These are phyloP conservation scores for Lepeophtheirus salmonis DNA, from an alignment of 1,140 invertebrate species.

Conservation along the genomic window DNA sequence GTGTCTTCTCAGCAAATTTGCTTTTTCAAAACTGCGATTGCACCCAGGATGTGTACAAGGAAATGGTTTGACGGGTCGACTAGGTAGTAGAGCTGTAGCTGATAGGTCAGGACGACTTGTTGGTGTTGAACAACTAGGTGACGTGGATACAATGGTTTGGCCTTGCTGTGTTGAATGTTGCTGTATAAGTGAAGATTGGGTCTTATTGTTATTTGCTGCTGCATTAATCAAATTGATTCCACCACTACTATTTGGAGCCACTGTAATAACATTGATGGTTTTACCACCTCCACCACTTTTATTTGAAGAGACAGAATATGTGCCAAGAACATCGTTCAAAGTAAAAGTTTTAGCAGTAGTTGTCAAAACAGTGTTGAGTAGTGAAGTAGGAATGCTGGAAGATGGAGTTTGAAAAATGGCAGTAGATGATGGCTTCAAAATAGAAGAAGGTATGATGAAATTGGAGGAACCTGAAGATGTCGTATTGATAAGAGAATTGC, in stretches of 20 bases:
- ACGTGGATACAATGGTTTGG: not conserved
- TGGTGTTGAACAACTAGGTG: not conserved
- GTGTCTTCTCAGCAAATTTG: constrained; percentile 11
- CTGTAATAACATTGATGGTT: not conserved
- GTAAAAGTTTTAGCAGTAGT: not conserved
- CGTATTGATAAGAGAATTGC: not conserved
- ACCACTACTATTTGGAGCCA: not conserved
- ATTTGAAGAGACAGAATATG: not conserved
- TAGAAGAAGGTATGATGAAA: not conserved
- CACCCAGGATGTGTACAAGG: not conserved
- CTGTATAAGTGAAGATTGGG: not conserved
- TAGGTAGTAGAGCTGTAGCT: constrained; percentile 1
- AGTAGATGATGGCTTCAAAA: not conserved
- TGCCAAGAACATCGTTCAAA: not conserved
- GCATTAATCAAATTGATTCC: not conserved
- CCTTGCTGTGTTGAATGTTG: not conserved
- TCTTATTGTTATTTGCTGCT: not conserved
- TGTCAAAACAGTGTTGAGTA: no score
- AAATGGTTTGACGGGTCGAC: not conserved
- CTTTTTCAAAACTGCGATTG: constrained; percentile 9
- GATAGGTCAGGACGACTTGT: not conserved
- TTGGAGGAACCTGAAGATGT: not conserved
- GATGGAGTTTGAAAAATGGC: no score
- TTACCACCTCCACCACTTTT: not conserved
- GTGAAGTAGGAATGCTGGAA: no score